These are phyloP conservation scores for Spilogale gracilis DNA, from an alignment of 2,113 vertebrate species.

Conservation along the genomic window DNA sequence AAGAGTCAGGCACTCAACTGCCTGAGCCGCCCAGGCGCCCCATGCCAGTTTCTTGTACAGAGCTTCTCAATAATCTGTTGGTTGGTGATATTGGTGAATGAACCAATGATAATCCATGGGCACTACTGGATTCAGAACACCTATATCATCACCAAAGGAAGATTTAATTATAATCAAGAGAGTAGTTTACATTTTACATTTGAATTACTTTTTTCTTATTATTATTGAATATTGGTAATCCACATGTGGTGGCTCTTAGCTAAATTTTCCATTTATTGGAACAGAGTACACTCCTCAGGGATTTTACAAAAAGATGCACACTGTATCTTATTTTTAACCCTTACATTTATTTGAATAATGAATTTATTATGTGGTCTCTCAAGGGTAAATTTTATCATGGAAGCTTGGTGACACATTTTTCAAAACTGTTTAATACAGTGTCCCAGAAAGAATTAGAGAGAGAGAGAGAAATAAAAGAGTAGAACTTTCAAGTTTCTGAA, in stretches of 20 bases:
- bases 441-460: conserved; percentile 71
- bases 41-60: background rate
- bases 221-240: background rate
- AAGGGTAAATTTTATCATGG: conserved; percentile 78
- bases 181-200: background rate
- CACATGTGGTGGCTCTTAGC: background rate
- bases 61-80: background rate
- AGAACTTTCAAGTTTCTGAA: conserved; percentile 41
- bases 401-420: conserved; percentile 81
- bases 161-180: background rate
- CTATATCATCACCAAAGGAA: conserved; percentile 2
- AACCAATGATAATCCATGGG: background rate
- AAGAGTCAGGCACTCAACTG: background rate
- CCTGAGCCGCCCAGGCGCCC: background rate
- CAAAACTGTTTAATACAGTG: conserved; percentile 77
- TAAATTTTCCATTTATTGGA: conserved; percentile 8
- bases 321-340: conserved; percentile 20
- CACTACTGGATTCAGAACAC: background rate
- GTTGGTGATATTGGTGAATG: too few species aligned
- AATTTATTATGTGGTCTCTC: conserved; percentile 72
- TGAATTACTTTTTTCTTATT: background rate
- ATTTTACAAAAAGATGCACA: background rate
- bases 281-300: background rate
- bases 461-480: background rate
- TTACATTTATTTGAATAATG: conserved; percentile 64